Evolutionary conservation across 2,888 invertebrate genomes (phyloP), one percentile per base, ranked within the genome.

Genomic region (Nebria salina): DNA sequence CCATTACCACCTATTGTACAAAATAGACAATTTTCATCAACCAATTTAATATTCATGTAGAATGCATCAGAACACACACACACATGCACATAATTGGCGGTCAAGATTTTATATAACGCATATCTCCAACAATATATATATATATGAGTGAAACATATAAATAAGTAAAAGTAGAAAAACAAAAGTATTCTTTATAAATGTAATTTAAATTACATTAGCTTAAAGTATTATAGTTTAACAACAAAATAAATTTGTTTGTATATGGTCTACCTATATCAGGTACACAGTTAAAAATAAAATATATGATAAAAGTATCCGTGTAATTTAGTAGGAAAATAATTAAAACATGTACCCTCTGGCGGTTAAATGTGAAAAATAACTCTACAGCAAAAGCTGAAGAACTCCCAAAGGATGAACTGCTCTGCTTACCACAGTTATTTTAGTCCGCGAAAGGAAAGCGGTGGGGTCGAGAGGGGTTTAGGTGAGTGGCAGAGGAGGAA

Each of bases 401-500:
- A 70, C 25, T 70, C 70, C 70, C 70, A 26, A 9, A 25, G 70
- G 70, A 70, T 26, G 6, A 70, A 26, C 70, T 34, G 66, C 34
- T 54, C 54, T 15, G 26, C 70, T 70, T 26, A 70, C 26, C 70
- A 34, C 70, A 70, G 70, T 70, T 70, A 70, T 70, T 70, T 70
- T 15, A 70, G 70, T 54, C 54, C 13, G 54, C 54, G 54, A 13
- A 54, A 8, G 54, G 54, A 3, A 13, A 54, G 54, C 7, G 70
- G 26, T 5, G 15, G 9, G 9, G 70, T n/a, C 5, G 6, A 26
- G 11, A 9, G 26, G 26, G 70, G 70, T 25, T 54, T 77, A 64
- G 72, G 43, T 26, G 72, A 42, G 20, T 43, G 43, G 70, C 70
- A 65, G 72, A 78, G 72, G 65, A 73, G 73, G 34, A 15, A 65